These are phyloP conservation scores for Araneus ventricosus DNA, from an alignment of 1,140 invertebrate genomes.

Conservation along the genomic window DNA sequence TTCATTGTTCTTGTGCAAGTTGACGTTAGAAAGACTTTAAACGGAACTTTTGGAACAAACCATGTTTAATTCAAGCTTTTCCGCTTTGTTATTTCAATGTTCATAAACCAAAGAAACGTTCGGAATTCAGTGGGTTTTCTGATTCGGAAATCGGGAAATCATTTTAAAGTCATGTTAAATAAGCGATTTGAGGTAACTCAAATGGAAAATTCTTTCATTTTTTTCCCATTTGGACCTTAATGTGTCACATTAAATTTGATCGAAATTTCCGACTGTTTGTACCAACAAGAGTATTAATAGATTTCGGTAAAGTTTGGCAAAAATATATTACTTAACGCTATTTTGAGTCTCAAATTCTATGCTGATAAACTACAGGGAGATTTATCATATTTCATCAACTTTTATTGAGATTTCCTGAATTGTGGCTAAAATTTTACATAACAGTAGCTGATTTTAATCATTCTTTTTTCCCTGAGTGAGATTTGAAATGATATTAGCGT, in stretches of 20 bases:
- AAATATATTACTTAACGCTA: too few species aligned
- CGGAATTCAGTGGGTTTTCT: neutral
- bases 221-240: neutral
- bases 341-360: too few species aligned
- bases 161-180: neutral
- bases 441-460: too few species aligned
- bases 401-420: too few species aligned
- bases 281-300: too few species aligned
- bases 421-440: too few species aligned
- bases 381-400: too few species aligned
- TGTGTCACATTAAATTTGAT: neutral
- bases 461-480: too few species aligned
- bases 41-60: neutral
- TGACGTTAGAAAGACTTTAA: neutral
- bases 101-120: neutral
- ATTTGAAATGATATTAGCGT: too few species aligned
- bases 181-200: neutral
- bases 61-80: conserved; percentile 10
- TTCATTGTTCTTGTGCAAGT: neutral
- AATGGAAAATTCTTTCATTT: neutral
- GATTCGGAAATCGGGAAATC: neutral
- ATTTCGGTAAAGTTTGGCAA: too few species aligned
- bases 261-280: neutral
- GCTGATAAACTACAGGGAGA: too few species aligned
- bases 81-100: neutral